These are phyloP conservation scores for Pipistrellus pipistrellus DNA, from an alignment of 2,797 vertebrate genomes.

Conservation along the genomic window DNA sequence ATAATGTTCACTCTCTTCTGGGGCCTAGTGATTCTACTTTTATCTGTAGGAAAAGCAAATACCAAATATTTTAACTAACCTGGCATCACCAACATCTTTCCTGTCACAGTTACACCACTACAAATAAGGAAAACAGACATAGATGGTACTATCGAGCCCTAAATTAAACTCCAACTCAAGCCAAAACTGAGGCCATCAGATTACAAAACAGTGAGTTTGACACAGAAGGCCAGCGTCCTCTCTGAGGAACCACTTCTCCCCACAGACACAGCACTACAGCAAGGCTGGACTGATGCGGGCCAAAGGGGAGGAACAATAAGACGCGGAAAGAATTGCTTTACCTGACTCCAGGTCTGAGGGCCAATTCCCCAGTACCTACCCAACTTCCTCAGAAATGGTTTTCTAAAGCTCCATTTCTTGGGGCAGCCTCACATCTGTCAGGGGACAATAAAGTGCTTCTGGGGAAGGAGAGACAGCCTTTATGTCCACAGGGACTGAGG, in stretches of 20 bases:
- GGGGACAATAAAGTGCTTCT: neutral
- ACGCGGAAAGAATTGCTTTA: neutral
- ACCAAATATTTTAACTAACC: constrained; percentile 2
- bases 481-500: neutral
- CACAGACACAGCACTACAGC: neutral
- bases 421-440: neutral
- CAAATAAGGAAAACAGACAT: neutral
- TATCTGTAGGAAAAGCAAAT: neutral
- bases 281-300: neutral
- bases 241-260: neutral
- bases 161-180: neutral
- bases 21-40: neutral
- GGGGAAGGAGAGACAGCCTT: neutral
- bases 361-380: neutral
- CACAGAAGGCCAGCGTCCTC: neutral
- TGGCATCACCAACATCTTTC: neutral
- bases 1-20: neutral
- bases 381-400: neutral
- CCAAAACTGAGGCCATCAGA: neutral
- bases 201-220: neutral
- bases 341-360: neutral
- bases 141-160: neutral
- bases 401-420: neutral
- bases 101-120: neutral
- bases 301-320: neutral